Evolutionary conservation across 2,113 vertebrate genomes (phyloP).

Genomic region (Bos taurus): ARS-UCD2.0 NC_037352.1:17774501-17775000

Average conservation of each 20-base stretch:
- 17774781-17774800: not conserved
- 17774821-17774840: not conserved
- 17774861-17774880: not conserved
- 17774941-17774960: not conserved
- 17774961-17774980: not conserved
- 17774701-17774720: not conserved
- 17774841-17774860: not conserved
- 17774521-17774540: not conserved
- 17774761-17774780: constrained; percentile 35
- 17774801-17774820: not conserved
- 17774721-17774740: rapidly evolving
- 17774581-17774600: not conserved
- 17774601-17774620: not conserved
- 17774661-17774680: not conserved
- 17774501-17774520: not conserved
- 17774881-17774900: not conserved
- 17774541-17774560: not conserved
- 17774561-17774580: not conserved
- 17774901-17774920: rapidly evolving
- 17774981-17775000: not conserved
- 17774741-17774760: not conserved
- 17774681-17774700: not conserved
- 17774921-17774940: not conserved
- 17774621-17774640: not conserved
- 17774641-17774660: not conserved